phyloP scores from a whole-genome alignment of 2,113 vertebrate species.

The Gymnarchus niloticus region DNA sequence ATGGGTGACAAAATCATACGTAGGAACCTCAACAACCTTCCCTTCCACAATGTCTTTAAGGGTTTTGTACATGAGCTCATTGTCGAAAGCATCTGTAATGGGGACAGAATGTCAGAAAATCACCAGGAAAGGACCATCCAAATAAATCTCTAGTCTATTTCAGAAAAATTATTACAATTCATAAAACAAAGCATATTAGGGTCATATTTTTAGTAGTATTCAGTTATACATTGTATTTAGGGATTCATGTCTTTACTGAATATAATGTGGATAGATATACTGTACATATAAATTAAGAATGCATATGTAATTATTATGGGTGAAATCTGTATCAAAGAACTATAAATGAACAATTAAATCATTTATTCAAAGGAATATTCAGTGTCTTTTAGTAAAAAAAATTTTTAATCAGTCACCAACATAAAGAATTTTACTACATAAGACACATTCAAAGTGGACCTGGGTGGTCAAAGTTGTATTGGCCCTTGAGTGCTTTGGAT shows the following conservation, averaged over 20 bases:
- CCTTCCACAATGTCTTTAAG: slow-evolving; percentile 84
- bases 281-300: no score
- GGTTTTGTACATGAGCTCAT: slow-evolving; percentile 84
- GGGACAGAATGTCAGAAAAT: background rate
- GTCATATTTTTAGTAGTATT: background rate
- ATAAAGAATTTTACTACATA: background rate
- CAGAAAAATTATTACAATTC: background rate
- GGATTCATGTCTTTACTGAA: no score
- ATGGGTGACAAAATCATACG: slow-evolving; percentile 91
- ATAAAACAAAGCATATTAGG: no score
- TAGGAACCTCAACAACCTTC: slow-evolving; percentile 82
- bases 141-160: background rate
- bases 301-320: no score
- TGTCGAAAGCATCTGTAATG: slow-evolving; percentile 86
- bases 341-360: no score
- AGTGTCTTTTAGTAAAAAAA: background rate
- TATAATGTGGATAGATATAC: no score
- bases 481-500: slow-evolving; percentile 83
- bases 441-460: slow-evolving; percentile 56
- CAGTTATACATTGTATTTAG: no score
- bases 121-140: background rate
- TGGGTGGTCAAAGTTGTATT: slow-evolving; percentile 97
- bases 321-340: no score
- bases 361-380: background rate
- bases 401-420: background rate